Conservation (phyloP, 2,797 vertebrate genomes). For the Danio aesculapii region DNA sequence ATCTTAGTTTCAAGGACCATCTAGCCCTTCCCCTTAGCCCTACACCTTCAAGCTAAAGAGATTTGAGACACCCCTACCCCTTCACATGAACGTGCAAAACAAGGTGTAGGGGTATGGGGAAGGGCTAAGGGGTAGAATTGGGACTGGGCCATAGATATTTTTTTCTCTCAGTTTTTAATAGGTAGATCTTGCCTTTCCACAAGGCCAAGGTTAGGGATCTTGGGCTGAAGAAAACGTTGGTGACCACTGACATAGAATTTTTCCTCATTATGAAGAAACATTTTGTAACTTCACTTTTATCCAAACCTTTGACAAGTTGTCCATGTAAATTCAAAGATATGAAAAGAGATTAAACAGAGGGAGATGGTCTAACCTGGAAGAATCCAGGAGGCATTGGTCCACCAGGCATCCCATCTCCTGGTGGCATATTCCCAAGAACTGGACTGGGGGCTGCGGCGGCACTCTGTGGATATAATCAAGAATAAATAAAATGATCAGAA, state of each 20-base stretch:
- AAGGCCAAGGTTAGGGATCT: too few species aligned
- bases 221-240: too few species aligned
- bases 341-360: background rate
- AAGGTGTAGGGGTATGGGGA: too few species aligned
- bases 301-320: conserved; percentile 1
- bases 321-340: background rate
- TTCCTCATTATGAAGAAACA: background rate
- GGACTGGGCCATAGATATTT: too few species aligned
- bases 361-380: conserved; percentile 89
- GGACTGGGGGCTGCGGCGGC: conserved; percentile 98
- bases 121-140: too few species aligned
- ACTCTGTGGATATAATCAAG: conserved; percentile 80
- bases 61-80: too few species aligned
- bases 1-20: too few species aligned
- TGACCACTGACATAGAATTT: background rate
- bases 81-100: too few species aligned
- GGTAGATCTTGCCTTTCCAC: too few species aligned
- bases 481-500: background rate
- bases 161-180: too few species aligned
- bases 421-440: conserved; percentile 98
- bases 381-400: conserved; percentile 97
- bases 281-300: background rate
- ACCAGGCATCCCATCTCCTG: conserved; percentile 95
- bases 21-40: too few species aligned
- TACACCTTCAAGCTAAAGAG: too few species aligned